Evolutionary conservation across 2,113 vertebrate species (phyloP), one percentile per base, ranked within the genome.

Genomic region (Ophiodon elongatus): DNA sequence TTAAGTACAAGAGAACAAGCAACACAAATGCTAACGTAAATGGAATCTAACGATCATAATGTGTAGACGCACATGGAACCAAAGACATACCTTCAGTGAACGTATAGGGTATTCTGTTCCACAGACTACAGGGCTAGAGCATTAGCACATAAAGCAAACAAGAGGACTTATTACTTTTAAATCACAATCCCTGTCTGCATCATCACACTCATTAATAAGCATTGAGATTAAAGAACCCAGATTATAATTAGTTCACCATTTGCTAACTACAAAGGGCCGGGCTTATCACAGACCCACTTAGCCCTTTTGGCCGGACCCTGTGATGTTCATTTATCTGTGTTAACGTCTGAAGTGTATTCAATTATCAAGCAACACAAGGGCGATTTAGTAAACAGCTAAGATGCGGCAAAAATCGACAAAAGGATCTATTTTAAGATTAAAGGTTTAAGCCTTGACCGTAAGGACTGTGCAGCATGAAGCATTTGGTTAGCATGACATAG

Each of bases 311-410:
- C 71, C 54, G 72, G 50, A 69, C 50, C 59, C 81, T 92, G 64
- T 90, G 88, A 91, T 92, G 87, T 83, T 85, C 76, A 73, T 89
- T 88, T 89, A 88, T 88, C 83, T 82, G 60, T 3, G 54, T 85
- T 93, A 90, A 86, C 82, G 87, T 90, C 72, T 89, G 59, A 93
- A 77, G 79, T 66, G 64, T 74, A 77, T 77, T 92, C 56, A 88
- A 87, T 89, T 85, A 91, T 85, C 73, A 71, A 76, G 27, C 31
- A 37, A 39, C 77, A 76, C 25, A 69, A 64, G 13, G 43, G 64
- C 7, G n/a, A 73, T 67, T 43, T 11, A 59, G 73, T 70, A 79
- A 87, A 80, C 73, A 56, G 65, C 64, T 33, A 1, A 15, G n/a
- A 39, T 56, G 45, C 45, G 56, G 59, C 35, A 59, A 60, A 33